These are phyloP conservation scores for Phyto melanocephala DNA, from an alignment of 2,888 invertebrate genomes.

Conservation along the genomic window DNA sequence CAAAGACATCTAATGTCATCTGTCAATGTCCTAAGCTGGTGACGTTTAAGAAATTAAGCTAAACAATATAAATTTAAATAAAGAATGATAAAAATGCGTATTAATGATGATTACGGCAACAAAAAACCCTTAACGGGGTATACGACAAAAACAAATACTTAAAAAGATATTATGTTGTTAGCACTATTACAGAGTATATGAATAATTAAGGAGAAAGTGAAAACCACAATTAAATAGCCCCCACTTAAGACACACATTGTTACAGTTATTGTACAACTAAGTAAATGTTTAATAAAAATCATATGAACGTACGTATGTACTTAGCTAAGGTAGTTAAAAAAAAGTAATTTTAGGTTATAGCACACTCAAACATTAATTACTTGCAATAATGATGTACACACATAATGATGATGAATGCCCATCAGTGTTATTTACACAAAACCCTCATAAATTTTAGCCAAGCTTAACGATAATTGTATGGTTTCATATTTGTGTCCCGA, in stretches of 20 bases:
- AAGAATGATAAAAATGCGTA: background rate
- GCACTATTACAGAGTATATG: background rate
- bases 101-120: background rate
- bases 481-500: background rate
- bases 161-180: background rate
- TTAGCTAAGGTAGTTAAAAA: background rate
- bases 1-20: background rate
- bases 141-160: too few relatives aligned
- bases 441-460: background rate
- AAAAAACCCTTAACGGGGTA: background rate
- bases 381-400: background rate
- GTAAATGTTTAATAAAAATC: background rate
- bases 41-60: background rate
- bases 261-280: background rate
- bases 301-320: background rate
- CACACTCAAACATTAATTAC: background rate
- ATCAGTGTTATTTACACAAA: background rate
- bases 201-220: background rate
- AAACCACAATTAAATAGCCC: background rate
- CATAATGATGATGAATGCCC: constrained; percentile 27
- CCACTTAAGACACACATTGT: background rate
- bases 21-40: constrained; percentile 3
- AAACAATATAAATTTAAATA: background rate
- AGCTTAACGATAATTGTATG: background rate
- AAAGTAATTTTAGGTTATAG: background rate